Percentiles rank a stretch among this genome's conserved stretches.
phyloP scores from a whole-genome alignment of 2,888 invertebrate species.

The Ptychoptera contaminata region DNA sequence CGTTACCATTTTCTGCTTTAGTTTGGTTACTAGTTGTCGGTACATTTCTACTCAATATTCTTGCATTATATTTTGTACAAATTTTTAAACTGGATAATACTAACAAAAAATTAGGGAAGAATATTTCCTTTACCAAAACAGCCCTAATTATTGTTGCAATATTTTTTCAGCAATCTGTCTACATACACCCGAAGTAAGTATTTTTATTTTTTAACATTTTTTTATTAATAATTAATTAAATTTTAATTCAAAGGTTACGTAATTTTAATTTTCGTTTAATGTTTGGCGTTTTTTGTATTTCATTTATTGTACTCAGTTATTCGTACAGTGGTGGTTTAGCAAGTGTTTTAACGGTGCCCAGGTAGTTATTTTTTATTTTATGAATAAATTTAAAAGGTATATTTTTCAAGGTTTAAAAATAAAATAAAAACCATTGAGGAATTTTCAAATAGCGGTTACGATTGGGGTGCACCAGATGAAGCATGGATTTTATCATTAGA shows the following conservation, averaged over 20 bases:
- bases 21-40: slow-evolving; percentile 16
- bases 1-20: slow-evolving; percentile 18
- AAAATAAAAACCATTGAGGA: slow-evolving; percentile 23
- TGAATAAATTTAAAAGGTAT: background rate
- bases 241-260: no score
- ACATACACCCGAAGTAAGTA: slow-evolving; percentile 15
- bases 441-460: slow-evolving; percentile 21
- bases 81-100: no score
- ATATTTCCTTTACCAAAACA: background rate
- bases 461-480: slow-evolving; percentile 25
- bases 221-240: no score
- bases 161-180: slow-evolving; percentile 26
- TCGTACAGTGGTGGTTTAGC: slow-evolving; percentile 27
- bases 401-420: slow-evolving; percentile 5
- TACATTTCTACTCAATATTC: background rate
- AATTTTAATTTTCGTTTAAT: no score
- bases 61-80: no score
- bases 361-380: slow-evolving; percentile 4
- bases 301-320: slow-evolving; percentile 15
- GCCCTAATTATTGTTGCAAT: slow-evolving; percentile 20
- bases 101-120: background rate
- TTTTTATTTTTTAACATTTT: background rate
- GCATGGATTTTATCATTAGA: slow-evolving; percentile 23
- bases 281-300: no score
- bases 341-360: slow-evolving; percentile 23